These are phyloP conservation scores for Oceanodroma leucorhoa DNA, from an alignment of 2,797 vertebrate species.

Conservation along the genomic window DNA sequence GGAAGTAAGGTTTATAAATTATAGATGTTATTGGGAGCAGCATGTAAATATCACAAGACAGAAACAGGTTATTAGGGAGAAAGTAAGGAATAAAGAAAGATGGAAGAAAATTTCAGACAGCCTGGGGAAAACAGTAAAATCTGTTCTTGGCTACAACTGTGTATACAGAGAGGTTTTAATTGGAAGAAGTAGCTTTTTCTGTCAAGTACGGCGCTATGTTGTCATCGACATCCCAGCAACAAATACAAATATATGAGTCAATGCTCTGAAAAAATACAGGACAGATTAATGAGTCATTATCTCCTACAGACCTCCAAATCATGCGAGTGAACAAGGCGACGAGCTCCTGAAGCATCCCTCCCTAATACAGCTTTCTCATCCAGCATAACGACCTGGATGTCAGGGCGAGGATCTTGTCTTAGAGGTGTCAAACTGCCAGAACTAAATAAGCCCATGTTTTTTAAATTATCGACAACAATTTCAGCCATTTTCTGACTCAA, in stretches of 20 bases:
- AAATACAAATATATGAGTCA: constrained; percentile 27
- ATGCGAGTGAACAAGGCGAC: background rate
- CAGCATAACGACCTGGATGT: background rate
- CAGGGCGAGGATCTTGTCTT: background rate
- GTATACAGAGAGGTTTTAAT: background rate
- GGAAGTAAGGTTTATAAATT: constrained; percentile 18
- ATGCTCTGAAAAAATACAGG: background rate
- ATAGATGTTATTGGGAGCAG: background rate
- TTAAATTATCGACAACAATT: background rate
- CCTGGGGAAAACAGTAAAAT: background rate
- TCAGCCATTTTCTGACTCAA: background rate
- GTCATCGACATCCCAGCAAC: background rate
- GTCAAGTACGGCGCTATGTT: background rate
- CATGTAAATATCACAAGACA: constrained; percentile 12
- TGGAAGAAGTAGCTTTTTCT: background rate
- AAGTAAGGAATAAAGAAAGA: background rate
- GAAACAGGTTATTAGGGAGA: constrained; percentile 36
- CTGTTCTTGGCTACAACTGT: background rate
- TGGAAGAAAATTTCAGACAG: background rate
- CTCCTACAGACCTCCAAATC: background rate
- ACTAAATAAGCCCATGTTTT: background rate
- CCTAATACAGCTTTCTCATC: background rate
- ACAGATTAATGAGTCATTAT: constrained; percentile 2
- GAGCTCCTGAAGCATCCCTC: background rate
- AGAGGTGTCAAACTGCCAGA: background rate